Conservation (phyloP, 2,113 vertebrate genomes). For the mouse (Mus musculus) region DNA sequence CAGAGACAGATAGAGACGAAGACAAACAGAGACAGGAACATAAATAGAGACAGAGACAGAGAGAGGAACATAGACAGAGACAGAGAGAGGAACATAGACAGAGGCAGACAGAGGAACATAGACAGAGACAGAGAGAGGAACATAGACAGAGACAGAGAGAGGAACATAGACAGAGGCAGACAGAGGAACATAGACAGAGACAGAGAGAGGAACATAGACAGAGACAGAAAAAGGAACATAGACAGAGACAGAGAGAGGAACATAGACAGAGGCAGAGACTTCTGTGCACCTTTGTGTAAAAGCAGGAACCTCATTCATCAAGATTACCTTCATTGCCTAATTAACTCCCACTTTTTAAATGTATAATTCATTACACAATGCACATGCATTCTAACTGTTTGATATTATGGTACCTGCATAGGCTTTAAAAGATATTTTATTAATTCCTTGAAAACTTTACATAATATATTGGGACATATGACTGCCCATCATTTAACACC, state of each 20-base stretch:
- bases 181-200: neutral
- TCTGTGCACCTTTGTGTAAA: neutral
- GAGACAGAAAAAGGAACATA: neutral
- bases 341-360: neutral
- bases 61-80: neutral
- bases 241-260: neutral
- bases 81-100: neutral
- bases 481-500: neutral
- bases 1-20: neutral
- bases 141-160: neutral
- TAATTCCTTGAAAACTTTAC: neutral
- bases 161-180: neutral
- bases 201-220: neutral
- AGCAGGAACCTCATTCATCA: neutral
- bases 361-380: neutral
- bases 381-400: neutral
- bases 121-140: no score
- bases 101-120: no score
- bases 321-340: neutral
- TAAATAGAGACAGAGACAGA: no score
- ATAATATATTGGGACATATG: neutral
- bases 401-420: neutral
- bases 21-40: neutral
- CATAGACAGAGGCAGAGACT: neutral
- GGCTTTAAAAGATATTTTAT: neutral